Base-by-base conservation (phyloP, 2,888 invertebrate species). In the Drymonia ruficornis region DNA sequence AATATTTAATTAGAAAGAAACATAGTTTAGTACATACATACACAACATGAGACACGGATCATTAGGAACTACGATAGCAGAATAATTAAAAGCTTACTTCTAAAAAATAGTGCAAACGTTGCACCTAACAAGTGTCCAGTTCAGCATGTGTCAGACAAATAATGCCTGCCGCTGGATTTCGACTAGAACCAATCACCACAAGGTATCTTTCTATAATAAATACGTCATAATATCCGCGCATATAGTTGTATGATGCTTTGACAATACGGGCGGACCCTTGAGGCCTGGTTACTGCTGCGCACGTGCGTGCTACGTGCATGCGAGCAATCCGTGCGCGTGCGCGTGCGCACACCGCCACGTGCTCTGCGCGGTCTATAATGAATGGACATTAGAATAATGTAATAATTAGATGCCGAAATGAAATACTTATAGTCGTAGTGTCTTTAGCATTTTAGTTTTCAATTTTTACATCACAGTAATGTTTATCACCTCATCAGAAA, bases 261-360 rank as follows among this genome's bases (percentile, higher is more conserved):
- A 40, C 9, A 7, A n/a, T 40, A 8, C 40, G 52, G 16, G 52
- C 54, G 36, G 49, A 19, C 59, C 61, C 64, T 60, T 53, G 69
- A 57, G 66, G 52, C 55, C 18, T 16, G 43, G 34, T 38, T 31
- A 31, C 42, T 18, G 43, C 13, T n/a, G 52, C 23, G 55, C 72
- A 63, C 64, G 66, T 68, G 69, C 55, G 51, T 42, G 48, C n/a
- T 54, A 55, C 57, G 52, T 59, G 55, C 18, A 28, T n/a, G 31
- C 47, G 44, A 43, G 13, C 40, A n/a, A n/a, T n/a, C n/a, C n/a
- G n/a, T n/a, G n/a, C n/a, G n/a, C 45, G 43, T 47, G 29, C 52
- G 59, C 63, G 63, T 63, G 55, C 53, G 58, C 67, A 58, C 61
- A 53, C 51, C 28, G 15, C 23, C 44, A 40, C 18, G 46, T 59